A percentile compares a stretch with the other conserved stretches of the same genome.
Conservation (phyloP, 2,888 invertebrate genomes). For the Spodoptera littoralis region DNA sequence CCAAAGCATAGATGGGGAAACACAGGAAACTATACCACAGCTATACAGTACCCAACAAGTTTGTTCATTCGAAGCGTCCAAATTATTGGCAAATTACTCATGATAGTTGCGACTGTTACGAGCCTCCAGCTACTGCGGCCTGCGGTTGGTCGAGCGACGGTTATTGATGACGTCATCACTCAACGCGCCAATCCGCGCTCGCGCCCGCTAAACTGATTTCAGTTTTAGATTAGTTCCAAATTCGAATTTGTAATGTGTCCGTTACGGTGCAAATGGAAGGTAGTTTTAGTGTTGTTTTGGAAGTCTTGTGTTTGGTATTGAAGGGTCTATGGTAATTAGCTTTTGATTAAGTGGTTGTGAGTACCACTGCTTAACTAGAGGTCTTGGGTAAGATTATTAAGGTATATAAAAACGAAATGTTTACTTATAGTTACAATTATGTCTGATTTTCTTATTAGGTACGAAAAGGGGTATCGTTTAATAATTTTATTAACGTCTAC, state of each 20-base stretch:
- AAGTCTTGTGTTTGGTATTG: too few relatives aligned
- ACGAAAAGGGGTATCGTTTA: too few relatives aligned
- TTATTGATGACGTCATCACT: conserved; percentile 85
- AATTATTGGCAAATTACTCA: conserved; percentile 63
- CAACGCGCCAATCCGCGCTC: conserved; percentile 80
- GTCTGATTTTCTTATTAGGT: too few relatives aligned
- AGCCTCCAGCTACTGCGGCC: conserved; percentile 58
- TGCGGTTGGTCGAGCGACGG: conserved; percentile 79
- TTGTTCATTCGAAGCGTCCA: conserved; percentile 34
- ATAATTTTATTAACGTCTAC: too few relatives aligned
- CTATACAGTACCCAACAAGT: conserved; percentile 18
- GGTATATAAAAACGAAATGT: too few relatives aligned
- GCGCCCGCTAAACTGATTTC: conserved; percentile 77
- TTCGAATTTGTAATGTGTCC: conserved; percentile 77
- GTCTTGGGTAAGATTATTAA: too few relatives aligned
- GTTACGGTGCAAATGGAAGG: conserved; percentile 45
- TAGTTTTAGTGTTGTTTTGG: conserved; percentile 22
- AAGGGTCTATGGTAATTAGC: too few relatives aligned
- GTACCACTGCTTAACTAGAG: too few relatives aligned
- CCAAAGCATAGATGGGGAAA: too few relatives aligned
- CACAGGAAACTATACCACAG: too few relatives aligned
- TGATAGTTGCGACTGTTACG: conserved; percentile 50
- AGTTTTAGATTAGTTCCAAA: conserved; percentile 81
- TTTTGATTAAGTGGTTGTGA: too few relatives aligned
- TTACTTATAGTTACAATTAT: too few relatives aligned